Base-by-base conservation (phyloP, 2,113 vertebrate genomes). In the Dissostichus mawsoni region DNA sequence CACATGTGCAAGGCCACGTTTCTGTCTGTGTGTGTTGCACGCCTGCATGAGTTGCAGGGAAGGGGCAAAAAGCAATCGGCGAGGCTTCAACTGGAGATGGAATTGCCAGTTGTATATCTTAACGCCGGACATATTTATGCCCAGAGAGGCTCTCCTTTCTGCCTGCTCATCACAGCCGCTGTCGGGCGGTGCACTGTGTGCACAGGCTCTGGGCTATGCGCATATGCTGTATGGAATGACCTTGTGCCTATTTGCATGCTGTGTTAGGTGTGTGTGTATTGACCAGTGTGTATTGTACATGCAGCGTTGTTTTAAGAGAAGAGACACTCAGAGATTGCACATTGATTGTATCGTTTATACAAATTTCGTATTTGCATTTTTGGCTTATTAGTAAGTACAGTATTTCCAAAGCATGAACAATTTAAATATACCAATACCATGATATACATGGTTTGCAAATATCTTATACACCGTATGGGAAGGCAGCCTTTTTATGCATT, bases 41-140 rank as follows among this genome's bases (percentile, higher is more conserved):
- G 29, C 29, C 64, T 80, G 75, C 73, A 16, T 69, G 84, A 76
- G 73, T 55, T 76, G 72, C 70, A 76, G 81, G 48, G 63, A 33
- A 65, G 56, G 71, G 66, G 78, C 52, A 69, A 70, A 84, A 91
- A 91, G 86, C 85, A 92, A 87, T 91, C 59, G 83, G 77, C 45
- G 55, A 81, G 76, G 87, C 82, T 86, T 90, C 90, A 89, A 61
- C 81, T 55, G 61, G 59, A 83, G 89, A 80, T 90, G 90, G 83
- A 81, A 89, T 81, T 87, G 86, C 91, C 59, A 70, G 87, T 71
- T 87, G 85, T 92, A 93, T 73, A 90, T 90, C 92, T 91, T 84
- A 69, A 82, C 51, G 74, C 79, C 67, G 83, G 89, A 92, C 90
- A 82, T 90, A 82, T 92, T 94, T 91, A 88, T 87, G 90, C 82